A percentile compares a stretch with the other conserved stretches of the same genome.
phyloP scores from a whole-genome alignment of 2,113 vertebrate species.

The Pavo muticus region DNA sequence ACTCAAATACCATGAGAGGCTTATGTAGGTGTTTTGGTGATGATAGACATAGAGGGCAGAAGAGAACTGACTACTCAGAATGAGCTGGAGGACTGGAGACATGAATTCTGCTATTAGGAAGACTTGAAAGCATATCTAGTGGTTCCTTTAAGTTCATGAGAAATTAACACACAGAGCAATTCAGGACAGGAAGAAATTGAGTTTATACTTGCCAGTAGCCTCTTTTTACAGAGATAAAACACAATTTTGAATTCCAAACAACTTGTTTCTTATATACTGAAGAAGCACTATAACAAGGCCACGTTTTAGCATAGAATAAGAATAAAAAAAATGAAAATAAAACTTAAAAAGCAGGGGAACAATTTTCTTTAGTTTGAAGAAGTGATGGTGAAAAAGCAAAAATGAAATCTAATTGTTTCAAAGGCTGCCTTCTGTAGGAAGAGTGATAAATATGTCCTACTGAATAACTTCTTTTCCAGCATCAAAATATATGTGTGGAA shows the following conservation, averaged over 20 bases:
- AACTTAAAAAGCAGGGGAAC: fast-evolving
- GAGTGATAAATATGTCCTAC: not conserved
- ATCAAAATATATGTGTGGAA: not conserved
- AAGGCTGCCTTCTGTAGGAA: not conserved
- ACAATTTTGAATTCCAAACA: not conserved
- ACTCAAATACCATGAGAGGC: fast-evolving
- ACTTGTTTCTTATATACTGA: not conserved
- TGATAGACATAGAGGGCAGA: not conserved
- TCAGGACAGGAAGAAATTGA: not conserved
- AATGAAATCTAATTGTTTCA: not conserved
- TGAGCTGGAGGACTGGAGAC: not conserved
- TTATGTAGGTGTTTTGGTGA: not conserved
- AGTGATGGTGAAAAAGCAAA: not conserved
- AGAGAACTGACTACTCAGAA: not conserved
- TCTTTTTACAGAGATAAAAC: not conserved
- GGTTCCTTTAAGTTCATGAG: not conserved
- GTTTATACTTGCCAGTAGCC: not conserved
- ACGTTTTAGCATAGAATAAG: not conserved
- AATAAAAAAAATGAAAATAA: not conserved
- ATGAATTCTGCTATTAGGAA: not conserved
- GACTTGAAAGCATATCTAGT: not conserved
- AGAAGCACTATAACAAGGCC: not conserved
- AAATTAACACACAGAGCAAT: not conserved
- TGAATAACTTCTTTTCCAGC: not conserved
- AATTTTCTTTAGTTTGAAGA: not conserved